Conservation (phyloP, 1,140 invertebrate species). For the Cotesia vestalis region DNA sequence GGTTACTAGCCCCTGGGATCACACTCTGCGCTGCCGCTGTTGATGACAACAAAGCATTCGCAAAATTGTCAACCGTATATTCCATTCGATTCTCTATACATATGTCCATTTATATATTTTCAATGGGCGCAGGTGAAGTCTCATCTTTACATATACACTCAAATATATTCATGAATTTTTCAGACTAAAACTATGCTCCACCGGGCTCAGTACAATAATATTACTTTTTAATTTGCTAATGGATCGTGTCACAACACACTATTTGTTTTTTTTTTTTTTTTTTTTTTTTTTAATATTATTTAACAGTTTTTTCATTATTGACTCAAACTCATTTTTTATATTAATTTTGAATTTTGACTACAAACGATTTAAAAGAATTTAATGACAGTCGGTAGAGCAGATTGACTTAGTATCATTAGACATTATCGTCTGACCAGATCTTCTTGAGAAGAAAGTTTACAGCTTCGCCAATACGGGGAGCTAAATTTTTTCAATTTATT, state of each 20-base stretch:
- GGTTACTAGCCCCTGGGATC: slow-evolving; percentile 39
- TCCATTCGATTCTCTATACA: slow-evolving; percentile 39
- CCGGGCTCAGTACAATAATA: slow-evolving; percentile 24
- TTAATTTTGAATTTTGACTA: not conserved
- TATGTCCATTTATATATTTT: slow-evolving; percentile 39
- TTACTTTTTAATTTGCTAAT: slow-evolving; percentile 32
- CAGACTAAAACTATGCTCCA: not conserved
- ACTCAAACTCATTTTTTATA: not conserved
- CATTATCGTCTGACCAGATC: slow-evolving; percentile 29
- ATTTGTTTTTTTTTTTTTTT: no score
- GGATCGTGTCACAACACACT: not conserved
- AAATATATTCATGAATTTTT: not conserved
- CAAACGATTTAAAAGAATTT: not conserved
- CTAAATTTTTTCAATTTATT: slow-evolving; percentile 1
- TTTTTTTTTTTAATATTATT: not conserved
- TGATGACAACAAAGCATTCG: slow-evolving; percentile 40
- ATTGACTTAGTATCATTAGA: slow-evolving; percentile 37
- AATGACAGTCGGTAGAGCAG: slow-evolving; percentile 51
- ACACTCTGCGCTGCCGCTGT: slow-evolving; percentile 40
- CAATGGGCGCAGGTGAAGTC: slow-evolving; percentile 15
- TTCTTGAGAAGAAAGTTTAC: slow-evolving; percentile 35
- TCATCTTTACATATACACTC: not conserved
- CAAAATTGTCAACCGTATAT: slow-evolving; percentile 41
- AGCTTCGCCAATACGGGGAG: slow-evolving; percentile 34
- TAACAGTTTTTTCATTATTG: not conserved